Conservation (phyloP, 2,113 vertebrate genomes). For the Calcarius ornatus region DNA sequence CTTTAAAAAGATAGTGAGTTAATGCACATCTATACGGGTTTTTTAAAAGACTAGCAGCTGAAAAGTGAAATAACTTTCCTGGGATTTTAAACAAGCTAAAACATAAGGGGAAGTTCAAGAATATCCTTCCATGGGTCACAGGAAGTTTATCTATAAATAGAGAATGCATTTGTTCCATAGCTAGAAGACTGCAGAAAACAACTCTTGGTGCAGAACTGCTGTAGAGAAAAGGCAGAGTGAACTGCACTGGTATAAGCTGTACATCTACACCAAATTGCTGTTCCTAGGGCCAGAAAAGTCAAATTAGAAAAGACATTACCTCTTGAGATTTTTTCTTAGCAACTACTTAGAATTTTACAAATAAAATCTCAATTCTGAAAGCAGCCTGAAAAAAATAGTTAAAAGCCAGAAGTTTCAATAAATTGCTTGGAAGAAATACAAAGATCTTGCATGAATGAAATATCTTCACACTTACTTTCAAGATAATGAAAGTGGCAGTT, state of each 20-base stretch:
- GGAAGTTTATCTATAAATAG: constrained; percentile 38
- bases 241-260: background rate
- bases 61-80: background rate
- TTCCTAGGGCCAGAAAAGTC: background rate
- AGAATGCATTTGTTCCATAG: background rate
- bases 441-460: background rate
- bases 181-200: background rate
- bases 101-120: background rate
- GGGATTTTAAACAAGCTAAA: background rate
- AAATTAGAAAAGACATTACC: background rate
- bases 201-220: background rate
- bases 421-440: background rate
- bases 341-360: background rate
- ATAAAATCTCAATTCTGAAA: background rate
- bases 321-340: background rate
- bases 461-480: background rate
- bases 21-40: rapidly evolving
- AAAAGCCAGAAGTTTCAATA: background rate
- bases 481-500: background rate
- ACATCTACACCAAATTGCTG: background rate
- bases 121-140: background rate
- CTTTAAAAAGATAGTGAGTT: background rate
- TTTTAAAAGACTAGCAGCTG: background rate
- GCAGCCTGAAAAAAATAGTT: background rate
- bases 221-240: background rate